Percentiles rank a stretch among this genome's conserved stretches.
These are phyloP conservation scores for Copsychus sechellarum DNA, from an alignment of 2,113 vertebrate species.

Conservation along the genomic window DNA sequence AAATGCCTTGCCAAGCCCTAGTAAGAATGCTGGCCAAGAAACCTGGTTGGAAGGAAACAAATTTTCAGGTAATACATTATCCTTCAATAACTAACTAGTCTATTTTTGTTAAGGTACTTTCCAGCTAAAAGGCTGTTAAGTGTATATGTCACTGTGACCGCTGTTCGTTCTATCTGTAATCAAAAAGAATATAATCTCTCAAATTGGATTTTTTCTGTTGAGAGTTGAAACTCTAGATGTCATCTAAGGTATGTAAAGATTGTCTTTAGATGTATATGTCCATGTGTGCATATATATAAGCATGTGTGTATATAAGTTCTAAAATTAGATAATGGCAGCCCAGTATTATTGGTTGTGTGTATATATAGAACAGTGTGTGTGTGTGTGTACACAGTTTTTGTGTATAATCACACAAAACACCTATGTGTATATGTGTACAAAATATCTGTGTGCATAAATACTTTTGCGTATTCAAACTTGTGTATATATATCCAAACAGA, in stretches of 20 bases:
- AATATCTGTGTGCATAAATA: background rate
- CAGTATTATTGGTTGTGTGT: background rate
- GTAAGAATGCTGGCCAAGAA: slow-evolving; percentile 97
- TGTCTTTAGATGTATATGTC: background rate
- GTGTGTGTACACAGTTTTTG: background rate
- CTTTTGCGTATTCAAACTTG: background rate
- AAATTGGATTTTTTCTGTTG: background rate
- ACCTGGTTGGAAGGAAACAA: slow-evolving; percentile 98
- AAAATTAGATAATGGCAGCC: background rate
- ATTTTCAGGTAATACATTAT: slow-evolving; percentile 88
- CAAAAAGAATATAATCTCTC: background rate
- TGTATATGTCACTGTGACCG: background rate
- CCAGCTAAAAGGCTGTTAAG: background rate
- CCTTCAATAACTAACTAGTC: background rate
- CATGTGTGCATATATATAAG: background rate
- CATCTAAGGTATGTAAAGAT: background rate
- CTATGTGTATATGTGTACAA: background rate
- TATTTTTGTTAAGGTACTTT: background rate
- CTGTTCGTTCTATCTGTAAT: background rate
- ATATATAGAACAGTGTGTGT: background rate
- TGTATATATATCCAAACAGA: accelerated
- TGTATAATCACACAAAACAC: background rate
- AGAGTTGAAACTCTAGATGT: background rate
- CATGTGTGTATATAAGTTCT: background rate
- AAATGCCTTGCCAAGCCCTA: slow-evolving; percentile 95